Conservation (phyloP, 1,140 invertebrate species). For the Pseudomyrmex gracilis region DNA sequence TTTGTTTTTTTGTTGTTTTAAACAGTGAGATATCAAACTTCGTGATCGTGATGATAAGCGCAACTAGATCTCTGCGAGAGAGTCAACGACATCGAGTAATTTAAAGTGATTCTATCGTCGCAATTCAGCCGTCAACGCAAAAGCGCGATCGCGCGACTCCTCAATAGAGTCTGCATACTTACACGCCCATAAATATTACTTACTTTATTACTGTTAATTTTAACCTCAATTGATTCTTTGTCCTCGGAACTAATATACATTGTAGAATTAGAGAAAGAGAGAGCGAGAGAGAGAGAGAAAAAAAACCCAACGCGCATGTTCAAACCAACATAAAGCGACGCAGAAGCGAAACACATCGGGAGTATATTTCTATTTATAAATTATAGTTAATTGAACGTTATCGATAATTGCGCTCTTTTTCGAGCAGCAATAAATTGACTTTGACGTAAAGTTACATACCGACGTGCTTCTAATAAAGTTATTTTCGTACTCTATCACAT, state of each 20-base stretch:
- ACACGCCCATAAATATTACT: slow-evolving; percentile 29
- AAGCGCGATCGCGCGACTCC: background rate
- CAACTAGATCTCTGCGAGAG: background rate
- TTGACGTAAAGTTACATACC: background rate
- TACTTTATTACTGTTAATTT: slow-evolving; percentile 3
- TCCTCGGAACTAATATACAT: background rate
- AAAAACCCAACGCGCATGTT: background rate
- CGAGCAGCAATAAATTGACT: background rate
- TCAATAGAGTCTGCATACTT: slow-evolving; percentile 25
- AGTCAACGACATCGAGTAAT: slow-evolving; percentile 26
- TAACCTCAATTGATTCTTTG: slow-evolving; percentile 33
- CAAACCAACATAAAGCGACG: background rate
- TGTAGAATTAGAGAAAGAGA: background rate
- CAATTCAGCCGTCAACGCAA: slow-evolving; percentile 30
- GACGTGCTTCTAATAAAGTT: slow-evolving; percentile 22
- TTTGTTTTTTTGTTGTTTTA: too few relatives aligned
- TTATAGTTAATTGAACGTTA: slow-evolving; percentile 5
- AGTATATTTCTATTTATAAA: background rate
- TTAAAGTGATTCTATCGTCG: slow-evolving; percentile 44
- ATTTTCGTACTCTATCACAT: slow-evolving; percentile 3
- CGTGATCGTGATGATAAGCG: too few relatives aligned
- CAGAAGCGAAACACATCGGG: background rate
- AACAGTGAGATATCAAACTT: too few relatives aligned
- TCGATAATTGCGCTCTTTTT: slow-evolving; percentile 4
- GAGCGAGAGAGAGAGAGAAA: too few relatives aligned